These are phyloP conservation scores for Cynaeus angustus DNA, from an alignment of 2,888 invertebrate species.

Conservation along the genomic window DNA sequence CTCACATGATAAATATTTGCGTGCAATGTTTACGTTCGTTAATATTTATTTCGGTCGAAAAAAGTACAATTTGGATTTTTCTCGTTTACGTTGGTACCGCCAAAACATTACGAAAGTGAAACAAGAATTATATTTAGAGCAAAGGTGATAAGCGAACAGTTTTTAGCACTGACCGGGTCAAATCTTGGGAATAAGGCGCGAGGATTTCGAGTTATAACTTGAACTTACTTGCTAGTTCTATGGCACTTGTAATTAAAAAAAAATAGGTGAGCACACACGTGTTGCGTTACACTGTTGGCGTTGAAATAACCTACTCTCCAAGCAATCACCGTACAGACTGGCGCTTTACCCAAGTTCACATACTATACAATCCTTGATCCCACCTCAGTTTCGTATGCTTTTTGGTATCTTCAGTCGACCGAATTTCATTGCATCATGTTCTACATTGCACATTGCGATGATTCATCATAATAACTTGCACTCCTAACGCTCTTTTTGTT, in stretches of 20 bases:
- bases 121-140: slow-evolving; percentile 31
- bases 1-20: slow-evolving; percentile 32
- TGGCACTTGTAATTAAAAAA: slow-evolving; percentile 18
- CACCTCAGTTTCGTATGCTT: slow-evolving; percentile 39
- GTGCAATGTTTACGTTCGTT: slow-evolving; percentile 1
- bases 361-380: slow-evolving; percentile 40
- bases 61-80: neutral
- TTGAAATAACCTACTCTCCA: slow-evolving; percentile 28
- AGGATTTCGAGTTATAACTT: neutral
- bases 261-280: slow-evolving; percentile 33
- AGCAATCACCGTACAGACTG: slow-evolving; percentile 41
- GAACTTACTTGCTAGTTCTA: slow-evolving; percentile 32
- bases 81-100: slow-evolving; percentile 1
- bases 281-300: slow-evolving; percentile 33
- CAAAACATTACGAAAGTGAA: no score
- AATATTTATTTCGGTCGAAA: slow-evolving; percentile 23
- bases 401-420: slow-evolving; percentile 38
- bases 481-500: slow-evolving; percentile 39
- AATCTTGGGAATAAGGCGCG: no score
- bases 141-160: neutral
- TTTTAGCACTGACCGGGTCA: no score
- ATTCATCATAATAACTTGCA: slow-evolving; percentile 31
- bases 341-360: slow-evolving; percentile 42
- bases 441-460: slow-evolving; percentile 36
- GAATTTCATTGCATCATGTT: slow-evolving; percentile 38